Percentiles rank a stretch among this genome's conserved stretches.
Evolutionary conservation across 2,797 vertebrate genomes (phyloP).

Genomic region (Tadarida brasiliensis): DNA sequence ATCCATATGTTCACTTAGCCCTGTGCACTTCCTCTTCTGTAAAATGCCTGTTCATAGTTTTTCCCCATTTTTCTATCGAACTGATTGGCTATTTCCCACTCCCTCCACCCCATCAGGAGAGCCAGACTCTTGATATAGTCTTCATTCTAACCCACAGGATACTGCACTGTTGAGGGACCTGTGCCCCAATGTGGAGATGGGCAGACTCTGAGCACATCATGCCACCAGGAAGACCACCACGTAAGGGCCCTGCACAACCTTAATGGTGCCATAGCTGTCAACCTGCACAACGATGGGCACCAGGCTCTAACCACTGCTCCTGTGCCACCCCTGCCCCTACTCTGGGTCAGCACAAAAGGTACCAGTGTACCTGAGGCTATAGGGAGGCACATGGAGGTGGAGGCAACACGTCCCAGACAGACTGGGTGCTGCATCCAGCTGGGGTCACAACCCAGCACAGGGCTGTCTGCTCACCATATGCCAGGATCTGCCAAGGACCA

Average conservation of each 20-base stretch:
- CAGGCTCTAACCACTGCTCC: not conserved
- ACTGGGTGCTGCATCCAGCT: not conserved
- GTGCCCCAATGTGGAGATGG: not conserved
- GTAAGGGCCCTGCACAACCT: not conserved
- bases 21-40: not conserved
- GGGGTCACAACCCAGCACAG: not conserved
- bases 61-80: not conserved
- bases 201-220: not conserved
- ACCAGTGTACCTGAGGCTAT: not conserved
- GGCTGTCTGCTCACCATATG: conserved; percentile 76
- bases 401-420: not conserved
- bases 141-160: not conserved
- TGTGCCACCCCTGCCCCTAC: not conserved
- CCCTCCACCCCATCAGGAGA: not conserved
- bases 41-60: not conserved
- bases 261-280: not conserved
- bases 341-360: not conserved
- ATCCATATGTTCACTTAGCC: not conserved
- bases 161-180: not conserved
- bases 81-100: not conserved
- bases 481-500: conserved; percentile 82
- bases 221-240: not conserved
- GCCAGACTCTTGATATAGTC: not conserved
- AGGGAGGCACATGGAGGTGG: accelerated
- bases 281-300: no score